Percentiles rank a stretch among this genome's conserved stretches.
Evolutionary conservation across 1,140 invertebrate genomes (phyloP).

Genomic region (Monomorium pharaonis): DNA sequence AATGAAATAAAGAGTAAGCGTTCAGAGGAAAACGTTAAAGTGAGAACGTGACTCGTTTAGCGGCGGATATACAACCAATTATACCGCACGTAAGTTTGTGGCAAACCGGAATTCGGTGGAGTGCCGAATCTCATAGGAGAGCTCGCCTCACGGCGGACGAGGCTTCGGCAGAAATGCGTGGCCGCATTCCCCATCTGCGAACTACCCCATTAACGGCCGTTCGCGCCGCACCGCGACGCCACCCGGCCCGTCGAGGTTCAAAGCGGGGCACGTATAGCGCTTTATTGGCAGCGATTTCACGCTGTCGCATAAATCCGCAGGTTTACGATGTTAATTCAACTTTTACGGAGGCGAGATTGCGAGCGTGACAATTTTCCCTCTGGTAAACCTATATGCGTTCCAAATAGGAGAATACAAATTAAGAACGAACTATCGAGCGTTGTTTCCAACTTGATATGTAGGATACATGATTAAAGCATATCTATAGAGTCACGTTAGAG

Average conservation of each 20-base stretch:
- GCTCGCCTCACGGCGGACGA: slow-evolving; percentile 38
- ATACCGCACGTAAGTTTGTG: slow-evolving; percentile 61
- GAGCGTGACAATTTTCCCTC: slow-evolving; percentile 43
- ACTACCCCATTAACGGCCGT: slow-evolving; percentile 60
- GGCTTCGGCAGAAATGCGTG: slow-evolving; percentile 42
- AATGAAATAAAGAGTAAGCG: neutral
- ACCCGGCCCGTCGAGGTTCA: slow-evolving; percentile 3
- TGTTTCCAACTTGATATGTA: neutral
- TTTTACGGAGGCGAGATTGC: slow-evolving; percentile 39
- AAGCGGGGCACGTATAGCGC: neutral
- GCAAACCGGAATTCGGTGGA: slow-evolving; percentile 66
- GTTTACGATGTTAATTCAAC: slow-evolving; percentile 52
- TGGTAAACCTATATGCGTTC: neutral
- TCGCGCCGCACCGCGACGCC: slow-evolving; percentile 40
- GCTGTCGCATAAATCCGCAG: slow-evolving; percentile 38
- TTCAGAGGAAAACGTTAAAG: neutral
- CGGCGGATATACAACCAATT: slow-evolving; percentile 54
- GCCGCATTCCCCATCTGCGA: slow-evolving; percentile 60
- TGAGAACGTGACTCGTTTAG: slow-evolving; percentile 38
- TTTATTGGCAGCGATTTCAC: slow-evolving; percentile 42
- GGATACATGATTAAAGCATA: neutral
- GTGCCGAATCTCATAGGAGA: slow-evolving; percentile 54
- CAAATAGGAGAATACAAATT: neutral
- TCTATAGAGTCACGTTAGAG: neutral
- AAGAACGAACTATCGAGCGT: too few relatives aligned